A percentile compares a stretch with the other conserved stretches of the same genome.
phyloP scores from a whole-genome alignment of 92 coral and sea anemone species.

The Epizoanthus ramosus region DNA sequence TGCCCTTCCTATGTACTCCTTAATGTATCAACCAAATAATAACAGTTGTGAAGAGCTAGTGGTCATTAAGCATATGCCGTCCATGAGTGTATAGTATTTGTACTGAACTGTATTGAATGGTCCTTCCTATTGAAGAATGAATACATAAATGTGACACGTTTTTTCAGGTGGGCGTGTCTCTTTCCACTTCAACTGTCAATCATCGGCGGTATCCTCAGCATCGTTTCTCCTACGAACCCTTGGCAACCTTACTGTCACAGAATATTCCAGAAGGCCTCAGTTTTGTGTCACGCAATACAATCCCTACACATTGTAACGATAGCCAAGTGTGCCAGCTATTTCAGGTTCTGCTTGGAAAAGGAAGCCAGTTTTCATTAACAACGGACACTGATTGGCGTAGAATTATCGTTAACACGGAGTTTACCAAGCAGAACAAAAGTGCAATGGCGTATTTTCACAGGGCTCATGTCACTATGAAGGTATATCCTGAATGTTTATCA shows the following conservation, averaged over 20 bases:
- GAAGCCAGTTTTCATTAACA: conserved; percentile 56
- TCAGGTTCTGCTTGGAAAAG: conserved; percentile 77
- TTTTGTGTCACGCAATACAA: conserved; percentile 55
- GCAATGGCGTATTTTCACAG: conserved; percentile 48
- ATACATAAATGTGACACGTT: background rate
- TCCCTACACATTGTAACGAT: conserved; percentile 60
- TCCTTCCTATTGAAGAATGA: background rate
- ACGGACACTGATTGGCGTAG: conserved; percentile 40
- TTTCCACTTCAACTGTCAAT: conserved; percentile 68
- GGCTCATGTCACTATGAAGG: conserved; percentile 49
- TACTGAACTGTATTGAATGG: too few relatives aligned
- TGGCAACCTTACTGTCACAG: conserved; percentile 65
- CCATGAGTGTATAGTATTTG: too few relatives aligned
- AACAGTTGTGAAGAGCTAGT: too few relatives aligned
- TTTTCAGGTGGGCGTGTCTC: conserved; percentile 79
- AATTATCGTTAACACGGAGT: conserved; percentile 38
- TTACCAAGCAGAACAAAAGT: conserved; percentile 27
- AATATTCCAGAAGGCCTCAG: conserved; percentile 81
- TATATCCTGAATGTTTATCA: background rate
- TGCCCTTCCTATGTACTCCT: too few relatives aligned
- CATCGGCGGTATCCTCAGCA: conserved; percentile 50
- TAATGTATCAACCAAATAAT: too few relatives aligned
- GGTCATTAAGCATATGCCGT: too few relatives aligned
- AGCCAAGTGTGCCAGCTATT: conserved; percentile 67
- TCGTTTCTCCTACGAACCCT: conserved; percentile 65